phyloP scores from a whole-genome alignment of 1,140 invertebrate genomes.

The Bombus sylvicola region DNA sequence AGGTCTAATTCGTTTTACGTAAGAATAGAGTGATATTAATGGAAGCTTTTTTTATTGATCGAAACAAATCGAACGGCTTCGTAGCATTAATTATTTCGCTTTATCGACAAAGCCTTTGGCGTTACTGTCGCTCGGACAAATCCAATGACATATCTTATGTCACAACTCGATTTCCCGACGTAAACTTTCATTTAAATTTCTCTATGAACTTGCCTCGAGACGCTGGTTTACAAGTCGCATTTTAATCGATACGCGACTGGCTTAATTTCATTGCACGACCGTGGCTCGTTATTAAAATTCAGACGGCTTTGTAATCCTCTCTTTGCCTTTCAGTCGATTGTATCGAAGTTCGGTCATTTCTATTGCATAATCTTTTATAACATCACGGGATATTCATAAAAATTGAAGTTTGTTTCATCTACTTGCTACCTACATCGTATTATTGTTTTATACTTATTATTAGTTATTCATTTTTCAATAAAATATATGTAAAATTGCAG shows the following conservation, averaged over 20 bases:
- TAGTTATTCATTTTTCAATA: background rate
- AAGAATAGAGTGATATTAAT: slow-evolving; percentile 33
- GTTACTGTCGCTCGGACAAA: slow-evolving; percentile 21
- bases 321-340: background rate
- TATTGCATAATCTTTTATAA: background rate
- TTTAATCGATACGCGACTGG: background rate
- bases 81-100: slow-evolving; percentile 64
- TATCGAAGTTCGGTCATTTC: background rate
- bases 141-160: slow-evolving; percentile 20
- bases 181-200: slow-evolving; percentile 32
- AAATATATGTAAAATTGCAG: background rate
- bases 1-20: slow-evolving; percentile 47
- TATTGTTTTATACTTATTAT: background rate
- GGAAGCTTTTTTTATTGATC: slow-evolving; percentile 57
- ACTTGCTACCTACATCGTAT: background rate
- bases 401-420: background rate
- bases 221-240: background rate
- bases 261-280: background rate
- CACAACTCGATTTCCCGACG: background rate
- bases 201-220: background rate
- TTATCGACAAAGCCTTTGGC: slow-evolving; percentile 59
- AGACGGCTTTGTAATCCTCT: background rate
- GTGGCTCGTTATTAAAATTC: background rate
- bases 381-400: background rate
- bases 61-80: slow-evolving; percentile 44